Base-by-base conservation (phyloP, 2,888 invertebrate species). In the Xanthorhoe designata region DNA sequence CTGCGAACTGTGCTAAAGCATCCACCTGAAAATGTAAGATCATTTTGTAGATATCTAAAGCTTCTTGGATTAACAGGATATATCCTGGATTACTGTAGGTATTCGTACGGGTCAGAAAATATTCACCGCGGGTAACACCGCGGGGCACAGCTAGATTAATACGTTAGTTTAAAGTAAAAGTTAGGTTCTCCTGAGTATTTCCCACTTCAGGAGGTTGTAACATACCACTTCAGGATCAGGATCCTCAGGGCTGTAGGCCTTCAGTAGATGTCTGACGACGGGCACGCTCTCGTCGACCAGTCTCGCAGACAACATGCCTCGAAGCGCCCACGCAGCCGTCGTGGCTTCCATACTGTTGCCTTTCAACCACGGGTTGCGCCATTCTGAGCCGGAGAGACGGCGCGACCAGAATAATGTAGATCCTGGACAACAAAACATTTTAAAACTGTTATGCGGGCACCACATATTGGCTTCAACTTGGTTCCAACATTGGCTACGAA, bases 281-380 rank as follows among this genome's bases (percentile, higher is more conserved):
- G 91, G 90, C 53, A 87, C 78, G 13, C 91, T 86, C 45, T 89
- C 86, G 18, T 90, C 89, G 4, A 84, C 55, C 15, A 87, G 82
- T 18, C 87, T 81, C 24, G 86, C 82, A 1, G 83, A 93, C 13
- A 96, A 79, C 82, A 95, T 95, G 0, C 97, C 96, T 62, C 98
- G 92, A 63, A 99, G 90, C 0, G 96, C 97, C 87, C 99, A 99
- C 0, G 98, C 96, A 0, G 99, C 98, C 75, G 98, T 97, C 86
- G 98, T 97, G 4, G 99, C 92, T 75, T 89, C 90, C 42, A 90
- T 68, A 60, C 86, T 91, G 79, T 91, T 92, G 61, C 83, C 86
- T 35, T 76, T 81, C 70, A 88, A 78, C 91, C 94, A 92, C 0
- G 94, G 93, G 77, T 92, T 94, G 51, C 88, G 86, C 87, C 88